Evolutionary conservation across 2,888 invertebrate species (phyloP), one percentile per base, ranked within the genome.

Genomic region (Timema podura): DNA sequence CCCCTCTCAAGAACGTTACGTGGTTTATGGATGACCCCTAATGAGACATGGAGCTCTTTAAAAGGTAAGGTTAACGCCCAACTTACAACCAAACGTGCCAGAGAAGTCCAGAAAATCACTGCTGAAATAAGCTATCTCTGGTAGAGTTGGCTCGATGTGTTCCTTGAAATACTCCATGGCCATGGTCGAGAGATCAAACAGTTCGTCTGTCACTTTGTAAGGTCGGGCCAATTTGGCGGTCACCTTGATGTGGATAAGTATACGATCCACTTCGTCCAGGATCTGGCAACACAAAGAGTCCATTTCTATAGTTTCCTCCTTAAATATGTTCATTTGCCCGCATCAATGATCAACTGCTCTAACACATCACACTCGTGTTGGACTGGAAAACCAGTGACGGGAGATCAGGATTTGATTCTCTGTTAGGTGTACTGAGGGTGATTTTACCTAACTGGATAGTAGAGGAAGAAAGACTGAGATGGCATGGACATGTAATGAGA

Each of bases 81-180:
- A 69, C 68, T 70, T 61, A 70, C 72, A 67, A n/a, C 68, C 57
- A 67, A 72, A 71, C 11, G 71, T 74, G 75, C 87, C 87, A 69
- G 89, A 87, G 75, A 91, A 88, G 79, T 92, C 91, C 78, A 92
- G 87, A 81, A 93, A 93, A 80, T 93, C 92, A 67, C 92, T 89
- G 76, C 91, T 91, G 81, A 94, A 93, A 80, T 92, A 94, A 65
- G 92, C 91, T 74, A 95, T 92, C 82, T 94, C 93, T 51, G 95
- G 95, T 78, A 95, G 84, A 75, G 89, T 89, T 8, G 95, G 93
- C 81, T 95, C 95, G 79, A 96, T 93, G 77, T 92, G 90, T 81
- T 96, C 96, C 81, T 95, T 95, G 82, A 96, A 96, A 82, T 96
- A 96, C 82, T 96, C 96, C 96, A 96, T 96, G 49, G 96, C 96